Evolutionary conservation across 2,113 vertebrate genomes (phyloP), one percentile per base, ranked within the genome.

Genomic region (Ceyx cyanopectus): DNA sequence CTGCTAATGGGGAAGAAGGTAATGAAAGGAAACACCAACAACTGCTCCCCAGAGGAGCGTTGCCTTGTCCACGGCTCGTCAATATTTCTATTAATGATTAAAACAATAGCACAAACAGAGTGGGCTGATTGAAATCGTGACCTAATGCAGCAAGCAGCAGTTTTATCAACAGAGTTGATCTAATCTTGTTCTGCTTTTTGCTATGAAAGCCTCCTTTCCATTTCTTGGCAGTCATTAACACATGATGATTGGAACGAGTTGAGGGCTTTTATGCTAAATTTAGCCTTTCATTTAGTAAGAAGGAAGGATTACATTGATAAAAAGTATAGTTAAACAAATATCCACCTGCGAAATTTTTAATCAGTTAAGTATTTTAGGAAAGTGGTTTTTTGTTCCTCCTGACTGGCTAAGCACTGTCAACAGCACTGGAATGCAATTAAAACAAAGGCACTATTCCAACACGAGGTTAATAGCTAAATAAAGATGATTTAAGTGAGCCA

Each of bases 201-300:
- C 70, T 22, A 53, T 41, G 60, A 53, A 93, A 86, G 72, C 11
- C 61, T 67, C 48, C 26, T 86, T 92, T 84, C 91, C 89, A 86
- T 79, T 75, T 89, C 78, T 29, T 87, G 91, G 87, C 87, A 89
- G 78, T 69, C 84, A 73, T 91, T 76, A 91, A 65, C 74, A 19
- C 45, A 74, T 17, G 84, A 69, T 91, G 94, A 94, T 79, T 65
- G 53, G 93, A 93, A 93, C 74, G 30, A 1, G 75, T 41, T 72
- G 92, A 83, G 68, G 67, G 82, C 90, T 87, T 77, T 90, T 77
- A 77, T 54, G 70, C 90, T 91, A 91, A 95, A 95, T 95, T 94
- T 92, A 92, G 95, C 2, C 1, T 75, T 80, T 69, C 87, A 46
- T 73, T 94, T 94, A 80, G 79, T 87, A 83, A 95, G 41, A 75